Base-by-base conservation (phyloP, 2,888 invertebrate genomes). In the Rhagium mordax region DNA sequence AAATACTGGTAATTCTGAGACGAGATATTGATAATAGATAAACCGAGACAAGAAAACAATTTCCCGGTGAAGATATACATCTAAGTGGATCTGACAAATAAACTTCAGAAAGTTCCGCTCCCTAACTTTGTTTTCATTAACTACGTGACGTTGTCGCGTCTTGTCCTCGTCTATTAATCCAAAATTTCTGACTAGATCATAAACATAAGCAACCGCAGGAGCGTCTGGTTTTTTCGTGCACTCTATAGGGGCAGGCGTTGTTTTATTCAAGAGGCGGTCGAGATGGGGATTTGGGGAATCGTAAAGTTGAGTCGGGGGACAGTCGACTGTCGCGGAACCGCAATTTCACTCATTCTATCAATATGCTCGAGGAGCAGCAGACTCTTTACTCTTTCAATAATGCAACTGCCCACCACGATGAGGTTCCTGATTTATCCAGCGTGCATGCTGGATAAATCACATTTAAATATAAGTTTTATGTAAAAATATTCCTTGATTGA, bases 221-320 rank as follows among this genome's bases (percentile, higher is more conserved):
- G 10, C n/a, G 13, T 16, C 24, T 7, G 6, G 15, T 21, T 47
- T 15, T 64, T 49, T 49, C 49, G 16, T n/a, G 15, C 49, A 18
- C 51, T 64, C 64, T n/a, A 64, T 49, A 27, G 49, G 27, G n/a
- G 13, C 2, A 27, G 4, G 13, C 51, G 78, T 78, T 82, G 81
- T 83, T 82, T 83, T 82, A 83, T 83, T 82, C 83, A 82, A 76
- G 76, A 81, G 82, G 79, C 78, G 80, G 81, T 78, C 78, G 77
- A 70, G 79, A 81, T 83, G 83, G 81, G 83, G 82, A 83, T 83
- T 82, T 82, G 79, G 81, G 81, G 82, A 81, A 81, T 82, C 81
- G 81, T 82, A 82, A 82, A 84, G 79, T 80, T 74, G 78, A 80
- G 79, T 79, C 82, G 55, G 66, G 81, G 83, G 81, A 82, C 79